Evolutionary conservation across 1,140 invertebrate genomes (phyloP), one percentile per base, ranked within the genome.

Genomic region (Lepidurus arcticus): DNA sequence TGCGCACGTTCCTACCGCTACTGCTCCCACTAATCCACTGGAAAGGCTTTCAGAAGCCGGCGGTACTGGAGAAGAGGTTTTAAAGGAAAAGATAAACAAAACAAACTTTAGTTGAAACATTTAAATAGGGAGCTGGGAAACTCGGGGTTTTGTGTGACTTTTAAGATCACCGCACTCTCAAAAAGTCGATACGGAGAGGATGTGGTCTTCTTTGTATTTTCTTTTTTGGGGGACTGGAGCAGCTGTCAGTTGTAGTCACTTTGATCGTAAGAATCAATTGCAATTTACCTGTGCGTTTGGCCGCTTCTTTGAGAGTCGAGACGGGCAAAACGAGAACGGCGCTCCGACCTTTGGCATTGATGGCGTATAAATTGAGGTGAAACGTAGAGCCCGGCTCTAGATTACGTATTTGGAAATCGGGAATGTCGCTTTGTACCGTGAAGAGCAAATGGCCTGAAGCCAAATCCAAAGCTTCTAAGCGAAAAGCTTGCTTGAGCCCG

Each of bases 271-370:
- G 45, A 11, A 47, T 47, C 45, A 21, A 65, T 13, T 65, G 53
- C 16, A 65, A 21, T 65, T 88, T 83, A 94, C 93, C 92, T 83
- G 92, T 93, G 77, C 91, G 87, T 85, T 92, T 94, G 82, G 94
- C 92, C 0, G 92, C 91, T 83, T 93, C 91, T 44, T 90, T 88
- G 82, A 93, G 91, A 1, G 92, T 92, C 53, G 92, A 88, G 81
- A 92, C 92, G 78, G 91, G 90, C 45, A 94, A 86, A 1, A 89
- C 86, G 10, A 92, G 88, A 0, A 90, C 88, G 53, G 87, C 85
- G 79, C 92, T 92, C 73, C 90, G 87, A 5, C 93, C 93, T 85
- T 94, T 94, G 43, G 89, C 88, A 85, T 94, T 95, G 77, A 91
- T 88, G 0, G 92, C 90, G 80, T 90, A 92, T n/a, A 94, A 89